Evolutionary conservation across 2,113 vertebrate genomes (phyloP).

Genomic region (Terrapene triunguis): DNA sequence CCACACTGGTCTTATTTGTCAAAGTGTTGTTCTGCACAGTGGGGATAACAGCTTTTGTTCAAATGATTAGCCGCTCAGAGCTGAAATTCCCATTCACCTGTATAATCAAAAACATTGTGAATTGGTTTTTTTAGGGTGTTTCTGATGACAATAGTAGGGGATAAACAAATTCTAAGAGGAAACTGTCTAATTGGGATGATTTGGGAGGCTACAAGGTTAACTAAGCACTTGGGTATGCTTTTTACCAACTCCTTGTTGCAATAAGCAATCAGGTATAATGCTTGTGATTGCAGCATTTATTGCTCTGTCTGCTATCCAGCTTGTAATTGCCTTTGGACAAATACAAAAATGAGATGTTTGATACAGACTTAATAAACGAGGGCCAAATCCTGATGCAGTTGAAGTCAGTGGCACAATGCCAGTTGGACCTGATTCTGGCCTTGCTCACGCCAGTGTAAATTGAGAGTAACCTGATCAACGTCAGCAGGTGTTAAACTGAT

Average conservation of each 20-base stretch:
- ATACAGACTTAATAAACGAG: background rate
- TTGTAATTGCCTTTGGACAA: background rate
- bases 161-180: background rate
- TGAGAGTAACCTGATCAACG: background rate
- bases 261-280: background rate
- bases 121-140: background rate
- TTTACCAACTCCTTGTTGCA: background rate
- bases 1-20: background rate
- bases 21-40: background rate
- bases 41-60: background rate
- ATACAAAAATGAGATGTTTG: background rate
- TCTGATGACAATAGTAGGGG: background rate
- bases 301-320: background rate
- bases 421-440: background rate
- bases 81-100: background rate
- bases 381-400: background rate
- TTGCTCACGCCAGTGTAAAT: background rate
- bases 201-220: background rate
- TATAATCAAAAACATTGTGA: background rate
- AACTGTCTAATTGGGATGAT: background rate
- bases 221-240: background rate
- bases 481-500: background rate
- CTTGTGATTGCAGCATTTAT: background rate
- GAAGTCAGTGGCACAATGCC: background rate
- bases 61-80: background rate